phyloP scores from a whole-genome alignment of 2,113 vertebrate species.

The Origma solitaria region DNA sequence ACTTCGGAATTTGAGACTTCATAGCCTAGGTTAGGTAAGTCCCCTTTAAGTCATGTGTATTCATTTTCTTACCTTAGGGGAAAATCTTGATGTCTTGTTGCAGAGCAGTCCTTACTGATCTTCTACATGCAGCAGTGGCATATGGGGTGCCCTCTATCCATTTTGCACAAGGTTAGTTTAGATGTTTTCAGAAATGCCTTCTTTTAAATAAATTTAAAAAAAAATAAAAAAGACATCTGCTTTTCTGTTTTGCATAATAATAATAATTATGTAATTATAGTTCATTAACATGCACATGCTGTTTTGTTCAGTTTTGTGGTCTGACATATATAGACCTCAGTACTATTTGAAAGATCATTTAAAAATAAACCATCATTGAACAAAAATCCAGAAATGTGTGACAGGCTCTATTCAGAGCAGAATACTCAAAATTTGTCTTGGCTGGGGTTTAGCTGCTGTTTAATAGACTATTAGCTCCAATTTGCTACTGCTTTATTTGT shows the following conservation, averaged over 20 bases:
- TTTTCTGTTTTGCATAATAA: constrained; percentile 37
- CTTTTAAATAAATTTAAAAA: not conserved
- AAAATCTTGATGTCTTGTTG: not conserved
- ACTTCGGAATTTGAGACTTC: not conserved
- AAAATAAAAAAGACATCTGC: not conserved
- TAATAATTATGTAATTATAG: constrained; percentile 49
- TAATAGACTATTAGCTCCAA: constrained; percentile 8
- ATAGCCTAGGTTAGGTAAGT: not conserved
- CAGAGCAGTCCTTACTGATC: not conserved
- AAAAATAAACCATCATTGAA: constrained; percentile 36
- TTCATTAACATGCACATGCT: constrained; percentile 42
- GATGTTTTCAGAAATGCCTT: not conserved
- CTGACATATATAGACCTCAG: constrained; percentile 10
- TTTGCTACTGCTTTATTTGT: constrained; percentile 19
- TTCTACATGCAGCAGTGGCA: not conserved
- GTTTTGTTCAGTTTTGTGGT: constrained; percentile 42
- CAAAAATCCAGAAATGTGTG: constrained; percentile 12
- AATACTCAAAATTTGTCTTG: constrained; percentile 21
- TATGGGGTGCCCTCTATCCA: not conserved
- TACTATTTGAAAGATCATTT: constrained; percentile 8
- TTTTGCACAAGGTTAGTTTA: not conserved
- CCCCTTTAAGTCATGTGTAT: not conserved
- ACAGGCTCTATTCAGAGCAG: not conserved
- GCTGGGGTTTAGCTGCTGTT: not conserved
- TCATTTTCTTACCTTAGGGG: not conserved